Evolutionary conservation across 2,113 vertebrate species (phyloP), one percentile per base, ranked within the genome.

Genomic region (Megalops atlanticus): DNA sequence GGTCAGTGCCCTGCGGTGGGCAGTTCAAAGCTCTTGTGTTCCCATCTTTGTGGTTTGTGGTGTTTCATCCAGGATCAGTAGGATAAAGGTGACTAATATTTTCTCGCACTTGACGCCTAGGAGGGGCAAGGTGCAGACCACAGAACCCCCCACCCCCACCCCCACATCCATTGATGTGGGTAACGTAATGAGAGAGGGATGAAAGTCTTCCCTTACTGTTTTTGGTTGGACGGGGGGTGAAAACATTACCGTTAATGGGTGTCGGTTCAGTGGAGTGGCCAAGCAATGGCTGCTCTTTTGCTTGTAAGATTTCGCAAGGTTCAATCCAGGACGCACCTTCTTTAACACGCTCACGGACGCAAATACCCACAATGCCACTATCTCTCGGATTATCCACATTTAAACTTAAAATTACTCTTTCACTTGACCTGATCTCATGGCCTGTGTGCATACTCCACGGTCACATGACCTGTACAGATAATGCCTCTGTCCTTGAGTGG

Each of bases 31-130:
- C 31, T n/a, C n/a, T 64, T 4, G 24, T 64, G 58, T 64, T 64
- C 8, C 58, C n/a, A 1, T 27, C n/a, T 64, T 8, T 64, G 58
- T 31, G n/a, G 58, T 24, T 4, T 31, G 8, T n/a, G 5, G 4
- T 64, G 58, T 64, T 64, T 64, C 31, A 27, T 8, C 58, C 73
- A 75, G 73, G 24, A 75, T 21, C 6, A n/a, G 21, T 8, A 45
- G n/a, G 24, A 24, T 31, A 12, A 21, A 74, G 39, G 41, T 49
- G 45, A 74, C 70, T 45, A 33, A 21, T 86, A 76, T 86, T 84
- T 84, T 84, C 69, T 80, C 76, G 43, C 82, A 78, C 82, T 83
- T 68, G 49, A 82, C 83, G 82, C 84, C 82, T 47, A 21, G 33
- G 74, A 81, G 80, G 36, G 33, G 72, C 52, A 80, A 74, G 52